Evolutionary conservation across 2,113 vertebrate genomes (phyloP).

Genomic region (Vulpes ferrilata): DNA sequence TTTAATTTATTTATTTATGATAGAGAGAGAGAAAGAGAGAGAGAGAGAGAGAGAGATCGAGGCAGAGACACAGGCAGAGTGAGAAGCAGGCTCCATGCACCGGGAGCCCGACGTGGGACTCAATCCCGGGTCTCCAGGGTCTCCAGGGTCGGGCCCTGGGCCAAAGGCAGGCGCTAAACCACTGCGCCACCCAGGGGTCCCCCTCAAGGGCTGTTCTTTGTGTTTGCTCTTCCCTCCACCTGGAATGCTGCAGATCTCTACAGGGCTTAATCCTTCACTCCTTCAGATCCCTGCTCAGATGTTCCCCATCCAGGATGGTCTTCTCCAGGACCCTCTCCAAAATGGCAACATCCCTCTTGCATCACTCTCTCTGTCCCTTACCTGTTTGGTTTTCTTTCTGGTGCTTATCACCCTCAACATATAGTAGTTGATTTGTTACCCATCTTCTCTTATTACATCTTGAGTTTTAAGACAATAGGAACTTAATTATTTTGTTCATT

Average conservation of each 20-base stretch:
- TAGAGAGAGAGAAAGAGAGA: too few relatives aligned
- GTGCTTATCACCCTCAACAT: background rate
- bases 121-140: too few relatives aligned
- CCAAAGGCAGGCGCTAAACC: too few relatives aligned
- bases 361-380: background rate
- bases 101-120: too few relatives aligned
- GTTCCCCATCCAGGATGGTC: background rate
- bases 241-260: background rate
- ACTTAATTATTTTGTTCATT: slow-evolving; percentile 13
- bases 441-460: background rate
- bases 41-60: too few relatives aligned
- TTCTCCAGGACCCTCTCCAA: background rate
- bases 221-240: background rate
- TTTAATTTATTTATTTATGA: too few relatives aligned
- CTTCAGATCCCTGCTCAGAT: background rate
- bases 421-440: background rate
- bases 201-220: background rate
- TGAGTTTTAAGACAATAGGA: slow-evolving; percentile 5
- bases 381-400: background rate
- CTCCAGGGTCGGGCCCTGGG: too few relatives aligned
- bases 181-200: too few relatives aligned
- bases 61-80: too few relatives aligned
- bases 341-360: background rate
- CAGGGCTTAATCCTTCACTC: background rate
- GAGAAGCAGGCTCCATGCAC: too few relatives aligned